Conservation (phyloP, 2,113 vertebrate species). For the Scatophagus argus region DNA sequence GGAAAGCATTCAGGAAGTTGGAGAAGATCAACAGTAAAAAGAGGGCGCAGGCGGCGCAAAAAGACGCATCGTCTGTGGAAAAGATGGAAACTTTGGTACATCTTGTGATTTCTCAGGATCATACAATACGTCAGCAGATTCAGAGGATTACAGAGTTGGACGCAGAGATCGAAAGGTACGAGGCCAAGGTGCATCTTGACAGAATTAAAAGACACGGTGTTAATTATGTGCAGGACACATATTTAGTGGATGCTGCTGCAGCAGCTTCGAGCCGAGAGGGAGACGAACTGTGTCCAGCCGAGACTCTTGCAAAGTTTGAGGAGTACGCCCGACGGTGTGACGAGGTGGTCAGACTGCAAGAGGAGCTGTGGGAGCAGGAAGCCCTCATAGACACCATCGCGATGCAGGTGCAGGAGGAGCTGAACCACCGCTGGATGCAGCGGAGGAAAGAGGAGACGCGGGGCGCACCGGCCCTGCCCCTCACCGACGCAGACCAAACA, state of each 20-base stretch:
- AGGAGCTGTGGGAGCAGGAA: slow-evolving; percentile 88
- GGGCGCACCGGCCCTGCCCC: not conserved
- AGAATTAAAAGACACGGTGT: slow-evolving; percentile 90
- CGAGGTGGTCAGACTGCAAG: slow-evolving; percentile 86
- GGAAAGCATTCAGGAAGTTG: slow-evolving; percentile 96
- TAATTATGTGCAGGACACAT: slow-evolving; percentile 96
- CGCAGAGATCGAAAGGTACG: slow-evolving; percentile 90
- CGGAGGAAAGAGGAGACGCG: slow-evolving; percentile 87
- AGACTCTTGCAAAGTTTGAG: slow-evolving; percentile 78
- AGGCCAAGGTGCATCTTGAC: slow-evolving; percentile 90
- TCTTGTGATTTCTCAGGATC: slow-evolving; percentile 94
- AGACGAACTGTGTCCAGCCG: slow-evolving; percentile 23
- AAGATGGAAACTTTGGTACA: slow-evolving; percentile 94
- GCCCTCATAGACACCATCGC: slow-evolving; percentile 86
- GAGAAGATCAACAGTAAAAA: slow-evolving; percentile 93
- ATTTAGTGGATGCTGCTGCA: slow-evolving; percentile 82
- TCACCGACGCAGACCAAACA: not conserved
- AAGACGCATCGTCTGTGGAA: slow-evolving; percentile 84
- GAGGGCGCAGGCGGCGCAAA: slow-evolving; percentile 76
- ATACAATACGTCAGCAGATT: slow-evolving; percentile 93
- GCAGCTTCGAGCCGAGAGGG: slow-evolving; percentile 5
- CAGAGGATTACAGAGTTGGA: slow-evolving; percentile 92
- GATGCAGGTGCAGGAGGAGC: slow-evolving; percentile 91
- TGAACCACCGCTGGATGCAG: slow-evolving; percentile 93
- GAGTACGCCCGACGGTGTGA: slow-evolving; percentile 83